phyloP scores from a whole-genome alignment of 2,888 invertebrate species.

The Dorcus parallelipipedus region DNA sequence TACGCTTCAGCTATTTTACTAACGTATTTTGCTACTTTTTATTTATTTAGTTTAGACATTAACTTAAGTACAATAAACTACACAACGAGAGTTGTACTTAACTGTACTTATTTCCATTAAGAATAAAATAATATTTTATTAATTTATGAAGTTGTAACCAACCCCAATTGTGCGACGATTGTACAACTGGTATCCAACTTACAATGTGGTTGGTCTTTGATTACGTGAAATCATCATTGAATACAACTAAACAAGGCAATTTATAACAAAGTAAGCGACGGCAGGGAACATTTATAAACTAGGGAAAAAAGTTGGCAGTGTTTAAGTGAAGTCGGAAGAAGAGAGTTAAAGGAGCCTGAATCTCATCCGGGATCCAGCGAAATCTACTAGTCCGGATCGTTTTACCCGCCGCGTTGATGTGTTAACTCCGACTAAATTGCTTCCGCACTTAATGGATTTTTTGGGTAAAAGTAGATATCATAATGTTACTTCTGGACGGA shows the following conservation, averaged over 20 bases:
- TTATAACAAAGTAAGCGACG: background rate
- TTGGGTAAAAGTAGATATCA: slow-evolving; percentile 25
- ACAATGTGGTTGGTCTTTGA: no score
- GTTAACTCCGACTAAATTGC: slow-evolving; percentile 48
- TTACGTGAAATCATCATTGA: no score
- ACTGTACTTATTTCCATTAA: no score
- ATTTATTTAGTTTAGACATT: no score
- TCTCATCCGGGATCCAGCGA: slow-evolving; percentile 22
- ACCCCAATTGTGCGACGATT: no score
- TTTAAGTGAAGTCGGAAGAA: slow-evolving; percentile 24
- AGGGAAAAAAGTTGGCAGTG: slow-evolving; percentile 5
- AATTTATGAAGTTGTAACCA: no score
- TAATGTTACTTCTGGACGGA: no score
- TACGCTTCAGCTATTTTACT: slow-evolving; percentile 13
- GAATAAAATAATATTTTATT: no score
- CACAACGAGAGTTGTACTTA: no score
- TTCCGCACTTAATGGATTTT: slow-evolving; percentile 47
- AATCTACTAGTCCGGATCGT: slow-evolving; percentile 29
- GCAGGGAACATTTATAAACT: slow-evolving; percentile 4
- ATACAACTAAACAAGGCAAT: background rate
- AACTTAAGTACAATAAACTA: no score
- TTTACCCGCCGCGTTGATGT: slow-evolving; percentile 42
- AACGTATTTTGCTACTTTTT: no score
- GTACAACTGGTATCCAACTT: no score
- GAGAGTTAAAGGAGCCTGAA: slow-evolving; percentile 23